These are phyloP conservation scores for Chrysocyon brachyurus DNA, from an alignment of 2,797 vertebrate species.

Conservation along the genomic window DNA sequence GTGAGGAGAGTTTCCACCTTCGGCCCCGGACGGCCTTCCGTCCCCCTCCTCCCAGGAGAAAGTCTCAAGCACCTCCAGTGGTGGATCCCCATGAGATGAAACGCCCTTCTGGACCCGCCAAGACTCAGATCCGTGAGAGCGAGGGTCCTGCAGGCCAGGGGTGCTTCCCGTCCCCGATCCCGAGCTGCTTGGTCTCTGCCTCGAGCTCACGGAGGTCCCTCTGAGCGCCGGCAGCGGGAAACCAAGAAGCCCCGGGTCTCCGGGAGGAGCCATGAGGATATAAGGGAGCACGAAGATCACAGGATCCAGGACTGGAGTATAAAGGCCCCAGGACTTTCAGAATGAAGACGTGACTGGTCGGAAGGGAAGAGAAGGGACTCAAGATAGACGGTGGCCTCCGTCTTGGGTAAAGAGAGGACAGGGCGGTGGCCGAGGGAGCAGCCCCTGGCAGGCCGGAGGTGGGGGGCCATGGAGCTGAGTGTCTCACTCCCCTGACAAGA, in stretches of 20 bases:
- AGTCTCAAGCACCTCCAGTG: neutral
- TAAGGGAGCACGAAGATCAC: neutral
- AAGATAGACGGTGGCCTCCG: accelerated
- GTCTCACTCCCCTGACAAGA: accelerated
- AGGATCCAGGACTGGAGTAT: accelerated
- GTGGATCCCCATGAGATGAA: neutral
- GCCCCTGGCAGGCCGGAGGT: too few relatives aligned
- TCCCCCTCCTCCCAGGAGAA: neutral
- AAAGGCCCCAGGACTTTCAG: too few relatives aligned
- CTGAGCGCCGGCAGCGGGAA: accelerated
- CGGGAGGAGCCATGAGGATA: neutral
- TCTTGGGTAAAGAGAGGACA: neutral
- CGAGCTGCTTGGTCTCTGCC: neutral
- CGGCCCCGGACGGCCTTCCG: neutral
- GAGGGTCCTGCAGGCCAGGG: accelerated
- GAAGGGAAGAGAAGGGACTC: neutral
- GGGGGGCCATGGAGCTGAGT: accelerated
- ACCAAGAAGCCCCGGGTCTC: accelerated
- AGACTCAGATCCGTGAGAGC: accelerated
- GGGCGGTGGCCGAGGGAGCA: accelerated
- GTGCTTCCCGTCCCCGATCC: neutral
- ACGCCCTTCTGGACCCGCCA: neutral
- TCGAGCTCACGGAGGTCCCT: neutral
- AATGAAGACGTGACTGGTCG: neutral
- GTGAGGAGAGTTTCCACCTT: accelerated